These are phyloP conservation scores for Eilema sororculum DNA, from an alignment of 2,888 invertebrate genomes.

Conservation along the genomic window DNA sequence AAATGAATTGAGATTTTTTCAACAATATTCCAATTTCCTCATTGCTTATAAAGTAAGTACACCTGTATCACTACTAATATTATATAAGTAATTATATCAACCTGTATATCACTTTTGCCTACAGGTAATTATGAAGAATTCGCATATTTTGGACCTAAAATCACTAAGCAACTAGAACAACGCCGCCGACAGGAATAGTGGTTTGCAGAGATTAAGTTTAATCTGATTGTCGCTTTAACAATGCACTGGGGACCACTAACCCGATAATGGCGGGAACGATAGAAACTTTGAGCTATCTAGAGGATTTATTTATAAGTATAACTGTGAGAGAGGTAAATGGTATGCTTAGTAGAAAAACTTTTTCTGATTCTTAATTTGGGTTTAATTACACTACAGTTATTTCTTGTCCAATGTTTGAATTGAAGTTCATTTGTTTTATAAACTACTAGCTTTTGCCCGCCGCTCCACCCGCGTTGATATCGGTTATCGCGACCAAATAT, in stretches of 20 bases:
- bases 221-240: conserved; percentile 73
- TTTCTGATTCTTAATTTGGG: conserved; percentile 32
- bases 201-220: conserved; percentile 73
- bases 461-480: too few relatives aligned
- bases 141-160: conserved; percentile 29
- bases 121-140: conserved; percentile 14
- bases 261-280: conserved; percentile 38
- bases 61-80: too few relatives aligned
- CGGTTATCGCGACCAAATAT: too few relatives aligned
- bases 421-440: conserved; percentile 22
- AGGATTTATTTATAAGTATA: conserved; percentile 44
- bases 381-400: conserved; percentile 14
- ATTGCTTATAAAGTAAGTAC: too few relatives aligned
- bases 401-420: neutral
- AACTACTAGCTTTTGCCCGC: too few relatives aligned
- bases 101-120: conserved; percentile 10
- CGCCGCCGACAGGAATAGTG: conserved; percentile 60
- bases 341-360: conserved; percentile 11
- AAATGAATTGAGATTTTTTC: too few relatives aligned
- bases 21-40: neutral
- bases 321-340: conserved; percentile 30
- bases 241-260: conserved; percentile 65
- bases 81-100: too few relatives aligned
- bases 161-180: conserved; percentile 46
- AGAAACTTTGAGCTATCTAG: conserved; percentile 44